Evolutionary conservation across 92 coral and sea anemone genomes (phyloP), one percentile per base, ranked within the genome.

Genomic region (Palythoa grandis): DNA sequence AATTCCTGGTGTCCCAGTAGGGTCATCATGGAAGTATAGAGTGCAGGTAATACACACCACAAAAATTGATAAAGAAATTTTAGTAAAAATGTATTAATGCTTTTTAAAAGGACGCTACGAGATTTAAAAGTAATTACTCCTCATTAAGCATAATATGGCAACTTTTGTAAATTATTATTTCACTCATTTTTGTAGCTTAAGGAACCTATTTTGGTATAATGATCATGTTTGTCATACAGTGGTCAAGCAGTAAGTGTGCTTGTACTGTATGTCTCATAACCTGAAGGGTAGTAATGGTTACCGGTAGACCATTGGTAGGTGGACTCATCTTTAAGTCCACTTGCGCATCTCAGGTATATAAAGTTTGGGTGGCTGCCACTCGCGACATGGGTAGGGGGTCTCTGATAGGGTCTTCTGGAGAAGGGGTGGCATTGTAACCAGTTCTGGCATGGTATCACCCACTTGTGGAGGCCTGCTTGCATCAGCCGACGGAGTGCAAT

Each of bases 1-100:
- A 22, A 97, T 97, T 35, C 99, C 99, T 71, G 99, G 99, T n/a
- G 91, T 92, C 2, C 98, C 99, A 70, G 99, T 97, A 10, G 99
- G 99, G 0, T 97, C 99, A 12, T 75, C 91, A 13, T 97, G 99
- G 99, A 92, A 95, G 84, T 97, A 87, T 84, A 93, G 99, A 89
- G 95, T 97, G 9, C 98, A 95, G 92, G 99, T 97, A n/a, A 67
- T 5, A n/a, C 35, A 58, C 50, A 43, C 48, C 48, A 43, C 9
- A 43, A 43, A 43, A 43, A 43, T 43, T 3, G 3, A 43, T 43
- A 43, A 43, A 8, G 50, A 43, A 43, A 43, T 5, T 1, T 43
- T 0, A 43, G 50, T 43, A 8, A 43, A 43, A 43, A 29, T 29
- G 7, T 0, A 43, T 5, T 43, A 43, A 4, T 43, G 6, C 9